phyloP scores from a whole-genome alignment of 2,888 invertebrate species.

The Tribolium freemani region DNA sequence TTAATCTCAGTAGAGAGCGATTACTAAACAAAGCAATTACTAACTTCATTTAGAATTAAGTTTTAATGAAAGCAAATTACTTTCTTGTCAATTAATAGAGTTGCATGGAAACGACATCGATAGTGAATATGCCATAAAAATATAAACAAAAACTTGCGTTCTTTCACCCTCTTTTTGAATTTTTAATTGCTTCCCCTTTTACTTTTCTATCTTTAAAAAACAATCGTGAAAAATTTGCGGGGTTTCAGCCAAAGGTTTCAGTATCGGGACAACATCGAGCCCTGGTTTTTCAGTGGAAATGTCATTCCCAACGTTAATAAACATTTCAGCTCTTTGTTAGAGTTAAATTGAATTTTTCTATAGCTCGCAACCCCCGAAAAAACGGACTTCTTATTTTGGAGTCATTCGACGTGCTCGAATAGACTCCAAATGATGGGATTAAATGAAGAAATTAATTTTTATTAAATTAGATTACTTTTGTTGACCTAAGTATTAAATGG shows the following conservation, averaged over 20 bases:
- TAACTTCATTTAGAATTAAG: conserved; percentile 32
- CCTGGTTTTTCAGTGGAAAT: conserved; percentile 9
- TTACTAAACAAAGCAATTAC: conserved; percentile 32
- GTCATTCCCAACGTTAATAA: conserved; percentile 22
- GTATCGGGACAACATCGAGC: background rate
- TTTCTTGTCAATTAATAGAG: conserved; percentile 26
- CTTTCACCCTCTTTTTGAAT: background rate
- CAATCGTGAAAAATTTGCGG: background rate
- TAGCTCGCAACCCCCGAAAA: conserved; percentile 7
- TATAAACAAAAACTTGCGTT: background rate
- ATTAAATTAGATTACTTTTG: background rate
- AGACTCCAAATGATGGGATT: background rate
- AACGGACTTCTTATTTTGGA: background rate
- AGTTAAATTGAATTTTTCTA: conserved; percentile 28
- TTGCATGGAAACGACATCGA: conserved; percentile 12
- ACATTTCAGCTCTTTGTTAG: conserved; percentile 28
- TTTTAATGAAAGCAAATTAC: conserved; percentile 31
- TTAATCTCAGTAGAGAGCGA: conserved; percentile 25
- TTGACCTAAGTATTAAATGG: conserved; percentile 8
- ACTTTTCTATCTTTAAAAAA: background rate
- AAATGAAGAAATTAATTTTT: conserved; percentile 28
- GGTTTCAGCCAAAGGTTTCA: conserved; percentile 6
- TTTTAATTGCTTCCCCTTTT: background rate
- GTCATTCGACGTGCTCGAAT: background rate
- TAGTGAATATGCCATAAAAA: background rate